A percentile compares a stretch with the other conserved stretches of the same genome.
phyloP scores from a whole-genome alignment of 2,113 vertebrate species.

The Heterotilapia buettikoferi region DNA sequence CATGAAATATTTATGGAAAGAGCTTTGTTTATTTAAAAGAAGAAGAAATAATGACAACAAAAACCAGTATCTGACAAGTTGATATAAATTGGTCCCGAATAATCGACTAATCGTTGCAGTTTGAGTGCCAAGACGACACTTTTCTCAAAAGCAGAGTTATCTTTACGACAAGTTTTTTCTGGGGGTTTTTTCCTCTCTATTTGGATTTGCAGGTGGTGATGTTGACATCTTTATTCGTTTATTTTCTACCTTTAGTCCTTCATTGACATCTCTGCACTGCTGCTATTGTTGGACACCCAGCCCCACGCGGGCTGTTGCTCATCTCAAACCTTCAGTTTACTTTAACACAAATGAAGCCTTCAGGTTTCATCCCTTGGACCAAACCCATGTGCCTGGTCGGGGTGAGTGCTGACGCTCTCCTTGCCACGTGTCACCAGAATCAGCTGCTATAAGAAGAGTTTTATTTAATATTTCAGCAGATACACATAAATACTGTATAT shows the following conservation, averaged over 20 bases:
- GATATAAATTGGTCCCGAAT: neutral
- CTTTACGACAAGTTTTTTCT: neutral
- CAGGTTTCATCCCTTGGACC: conserved; percentile 43
- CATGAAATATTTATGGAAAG: neutral
- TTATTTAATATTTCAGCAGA: conserved; percentile 21
- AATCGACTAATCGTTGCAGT: neutral
- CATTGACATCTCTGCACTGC: neutral
- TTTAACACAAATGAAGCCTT: conserved; percentile 4
- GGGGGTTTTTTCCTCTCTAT: neutral
- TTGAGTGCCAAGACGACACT: neutral
- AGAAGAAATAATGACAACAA: neutral
- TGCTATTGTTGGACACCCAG: neutral
- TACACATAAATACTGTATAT: neutral
- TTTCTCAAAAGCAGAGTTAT: neutral
- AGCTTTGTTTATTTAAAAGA: neutral
- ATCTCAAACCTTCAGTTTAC: neutral
- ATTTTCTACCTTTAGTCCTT: neutral
- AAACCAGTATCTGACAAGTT: neutral
- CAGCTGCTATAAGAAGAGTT: conserved; percentile 42
- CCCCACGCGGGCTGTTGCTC: neutral
- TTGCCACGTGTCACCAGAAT: conserved; percentile 17
- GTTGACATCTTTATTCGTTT: neutral
- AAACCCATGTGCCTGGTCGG: conserved; percentile 62
- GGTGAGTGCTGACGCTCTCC: neutral
- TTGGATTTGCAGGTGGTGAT: neutral